phyloP scores from a whole-genome alignment of 2,797 vertebrate species.

The Novumbra hubbsi region DNA sequence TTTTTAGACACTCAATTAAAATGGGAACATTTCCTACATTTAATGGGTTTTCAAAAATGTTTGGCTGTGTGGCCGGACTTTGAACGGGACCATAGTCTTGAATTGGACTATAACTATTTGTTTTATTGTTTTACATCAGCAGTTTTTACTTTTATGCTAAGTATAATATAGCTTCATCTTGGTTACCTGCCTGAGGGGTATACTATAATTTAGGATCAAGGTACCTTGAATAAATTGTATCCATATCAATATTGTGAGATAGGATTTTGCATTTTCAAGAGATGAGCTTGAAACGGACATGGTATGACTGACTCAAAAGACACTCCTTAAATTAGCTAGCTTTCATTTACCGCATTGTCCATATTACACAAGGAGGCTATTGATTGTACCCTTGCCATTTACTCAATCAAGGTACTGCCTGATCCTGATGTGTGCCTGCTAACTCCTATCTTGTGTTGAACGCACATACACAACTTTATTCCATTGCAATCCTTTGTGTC shows the following conservation, averaged over 20 bases:
- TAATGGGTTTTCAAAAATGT: not conserved
- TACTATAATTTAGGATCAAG: too few species aligned
- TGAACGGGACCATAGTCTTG: not conserved
- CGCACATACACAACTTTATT: conserved; percentile 11
- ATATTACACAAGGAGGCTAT: too few species aligned
- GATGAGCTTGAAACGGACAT: too few species aligned
- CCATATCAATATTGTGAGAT: not conserved
- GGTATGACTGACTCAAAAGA: too few species aligned
- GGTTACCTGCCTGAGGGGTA: not conserved
- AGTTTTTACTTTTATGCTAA: not conserved
- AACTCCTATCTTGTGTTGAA: not conserved
- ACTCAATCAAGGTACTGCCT: too few species aligned
- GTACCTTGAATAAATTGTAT: not conserved
- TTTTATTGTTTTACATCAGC: not conserved
- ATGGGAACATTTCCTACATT: conserved; percentile 21
- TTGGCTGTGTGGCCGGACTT: not conserved
- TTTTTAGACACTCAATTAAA: not conserved
- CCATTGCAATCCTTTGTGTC: conserved; percentile 24
- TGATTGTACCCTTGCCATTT: too few species aligned
- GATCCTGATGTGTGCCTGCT: not conserved
- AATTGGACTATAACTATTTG: not conserved
- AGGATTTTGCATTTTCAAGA: not conserved
- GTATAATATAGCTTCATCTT: not conserved
- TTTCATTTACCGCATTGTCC: too few species aligned
- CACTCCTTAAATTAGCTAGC: too few species aligned